Evolutionary conservation across 2,797 vertebrate genomes (phyloP), one percentile per base, ranked within the genome.

Genomic region (Chelon labrosus): DNA sequence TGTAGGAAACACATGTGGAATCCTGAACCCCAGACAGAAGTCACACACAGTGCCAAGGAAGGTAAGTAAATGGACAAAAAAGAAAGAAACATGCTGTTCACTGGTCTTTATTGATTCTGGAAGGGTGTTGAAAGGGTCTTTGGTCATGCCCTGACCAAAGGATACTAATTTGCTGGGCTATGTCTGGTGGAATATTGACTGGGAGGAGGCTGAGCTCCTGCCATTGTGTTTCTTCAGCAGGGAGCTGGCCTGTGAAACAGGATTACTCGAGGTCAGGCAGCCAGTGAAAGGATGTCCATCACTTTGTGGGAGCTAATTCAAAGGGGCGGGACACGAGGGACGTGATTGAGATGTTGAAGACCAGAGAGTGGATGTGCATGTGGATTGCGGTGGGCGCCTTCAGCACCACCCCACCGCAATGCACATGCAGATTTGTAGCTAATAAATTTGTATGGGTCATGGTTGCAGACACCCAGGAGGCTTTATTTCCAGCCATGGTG

Each of bases 111-210:
- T 98, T 95, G 97, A 98, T 98, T 96, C 90, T 65, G 63, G 59
- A 46, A 52, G 94, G 94, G 95, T 96, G 96, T 95, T 96, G 96
- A 96, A 98, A 97, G 96, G 97, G 96, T 96, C 96, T 96, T 96
- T 96, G 97, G 97, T 97, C 96, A 70, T 95, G 96, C 96, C 96
- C 97, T 96, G 95, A 96, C 96, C 95, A 95, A 96, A 96, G 96
- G 96, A 97, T 97, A 96, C 97, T 98, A 98, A 99, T 98, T 98
- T 98, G 95, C 97, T 96, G 96, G 95, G 98, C 98, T 97, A 96
- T 97, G 96, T 96, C 97, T 97, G 96, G 97, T 95, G 94, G 96
- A 96, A 93, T 97, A 97, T 98, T 94, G 97, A 97, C 96, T 96
- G 96, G 94, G 96, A 96, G 96, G 96, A 96, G 95, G 96, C 93